A percentile compares a stretch with the other conserved stretches of the same genome.
Evolutionary conservation across 2,888 invertebrate genomes (phyloP).

Genomic region (Heliconius erato): DNA sequence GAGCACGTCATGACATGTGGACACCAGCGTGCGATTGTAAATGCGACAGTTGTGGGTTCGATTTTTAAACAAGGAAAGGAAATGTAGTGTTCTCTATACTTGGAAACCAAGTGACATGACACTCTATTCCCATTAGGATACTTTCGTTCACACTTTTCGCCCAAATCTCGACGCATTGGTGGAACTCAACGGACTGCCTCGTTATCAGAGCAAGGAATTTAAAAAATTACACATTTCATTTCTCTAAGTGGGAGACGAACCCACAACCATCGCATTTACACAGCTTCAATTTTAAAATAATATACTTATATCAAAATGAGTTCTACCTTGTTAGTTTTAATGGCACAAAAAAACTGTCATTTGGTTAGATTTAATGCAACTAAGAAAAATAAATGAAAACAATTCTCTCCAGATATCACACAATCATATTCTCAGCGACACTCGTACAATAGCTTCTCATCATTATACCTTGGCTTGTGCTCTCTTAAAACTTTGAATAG

Average conservation of each 20-base stretch:
- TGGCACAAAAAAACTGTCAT: neutral
- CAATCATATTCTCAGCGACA: slow-evolving; percentile 64
- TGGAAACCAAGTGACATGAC: too few species aligned
- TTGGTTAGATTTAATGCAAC: neutral
- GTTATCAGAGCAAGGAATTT: neutral
- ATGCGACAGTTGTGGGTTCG: too few species aligned
- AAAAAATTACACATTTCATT: neutral
- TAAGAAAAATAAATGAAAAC: slow-evolving; percentile 38
- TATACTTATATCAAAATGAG: neutral
- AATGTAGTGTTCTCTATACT: too few species aligned
- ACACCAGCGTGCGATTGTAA: too few species aligned
- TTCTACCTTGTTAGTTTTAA: slow-evolving; percentile 1
- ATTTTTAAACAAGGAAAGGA: too few species aligned
- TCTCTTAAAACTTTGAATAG: slow-evolving; percentile 54
- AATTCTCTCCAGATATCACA: slow-evolving; percentile 56
- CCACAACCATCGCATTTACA: neutral
- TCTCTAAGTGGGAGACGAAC: neutral
- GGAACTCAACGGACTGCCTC: too few species aligned
- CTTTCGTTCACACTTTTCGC: too few species aligned
- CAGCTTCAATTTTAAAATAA: too few species aligned
- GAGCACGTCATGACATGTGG: too few species aligned
- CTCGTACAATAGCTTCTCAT: slow-evolving; percentile 71
- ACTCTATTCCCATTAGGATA: too few species aligned
- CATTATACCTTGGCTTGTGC: slow-evolving; percentile 60
- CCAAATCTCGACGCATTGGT: too few species aligned